Conservation (phyloP, 2,888 invertebrate species). For the Teleiodes luculella region DNA sequence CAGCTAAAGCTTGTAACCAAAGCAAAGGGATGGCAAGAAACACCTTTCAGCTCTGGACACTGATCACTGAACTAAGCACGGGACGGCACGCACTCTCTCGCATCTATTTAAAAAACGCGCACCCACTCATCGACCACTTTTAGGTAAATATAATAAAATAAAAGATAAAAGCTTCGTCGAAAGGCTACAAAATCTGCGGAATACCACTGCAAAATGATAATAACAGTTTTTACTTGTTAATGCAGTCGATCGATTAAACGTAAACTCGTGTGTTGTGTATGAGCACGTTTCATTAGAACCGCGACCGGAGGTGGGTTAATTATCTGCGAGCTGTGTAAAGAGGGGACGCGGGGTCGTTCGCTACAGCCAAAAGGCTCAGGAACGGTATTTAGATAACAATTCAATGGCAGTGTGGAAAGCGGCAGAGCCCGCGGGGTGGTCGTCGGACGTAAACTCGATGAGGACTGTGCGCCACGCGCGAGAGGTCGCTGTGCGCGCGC, state of each 20-base stretch:
- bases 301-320: constrained; percentile 21
- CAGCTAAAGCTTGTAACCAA: constrained; percentile 64
- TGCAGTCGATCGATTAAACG: constrained; percentile 73
- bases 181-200: constrained; percentile 66
- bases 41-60: constrained; percentile 59
- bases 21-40: constrained; percentile 59
- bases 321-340: background rate
- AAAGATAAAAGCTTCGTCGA: constrained; percentile 45
- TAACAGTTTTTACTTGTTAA: constrained; percentile 68
- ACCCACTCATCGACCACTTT: constrained; percentile 42
- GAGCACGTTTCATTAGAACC: constrained; percentile 44
- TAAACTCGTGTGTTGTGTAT: constrained; percentile 54
- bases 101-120: constrained; percentile 35
- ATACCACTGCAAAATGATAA: constrained; percentile 58
- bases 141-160: constrained; percentile 37
- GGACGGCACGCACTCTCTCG: constrained; percentile 60
- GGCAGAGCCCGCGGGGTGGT: constrained; percentile 69
- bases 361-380: constrained; percentile 55
- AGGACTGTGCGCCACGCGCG: constrained; percentile 65
- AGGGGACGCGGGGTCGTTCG: constrained; percentile 51
- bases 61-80: constrained; percentile 73
- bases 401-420: constrained; percentile 70
- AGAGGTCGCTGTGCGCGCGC: constrained; percentile 65
- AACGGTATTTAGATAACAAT: constrained; percentile 67
- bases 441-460: constrained; percentile 63